Percentiles rank a stretch among this genome's conserved stretches.
Evolutionary conservation across 2,113 vertebrate genomes (phyloP).

Genomic region (Lagopus muta): DNA sequence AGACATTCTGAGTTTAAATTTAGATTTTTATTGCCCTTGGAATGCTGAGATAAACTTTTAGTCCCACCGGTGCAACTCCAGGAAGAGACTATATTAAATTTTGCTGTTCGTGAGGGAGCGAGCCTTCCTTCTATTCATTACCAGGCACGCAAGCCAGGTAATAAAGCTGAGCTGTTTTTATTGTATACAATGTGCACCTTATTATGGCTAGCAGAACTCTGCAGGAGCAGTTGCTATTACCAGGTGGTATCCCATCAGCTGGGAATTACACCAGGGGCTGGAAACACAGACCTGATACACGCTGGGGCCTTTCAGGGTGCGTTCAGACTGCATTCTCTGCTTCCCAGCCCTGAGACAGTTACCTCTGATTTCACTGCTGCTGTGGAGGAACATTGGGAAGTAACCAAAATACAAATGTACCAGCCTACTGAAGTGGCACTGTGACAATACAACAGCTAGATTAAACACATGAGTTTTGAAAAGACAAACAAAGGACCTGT

Average conservation of each 20-base stretch:
- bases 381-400: background rate
- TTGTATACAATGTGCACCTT: background rate
- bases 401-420: background rate
- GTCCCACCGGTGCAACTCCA: slow-evolving; percentile 43
- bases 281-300: background rate
- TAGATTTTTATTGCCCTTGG: slow-evolving; percentile 70
- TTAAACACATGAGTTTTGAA: background rate
- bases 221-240: background rate
- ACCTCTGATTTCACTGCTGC: background rate
- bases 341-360: background rate
- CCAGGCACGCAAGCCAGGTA: slow-evolving; percentile 33
- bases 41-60: slow-evolving; percentile 54
- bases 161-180: slow-evolving; percentile 45
- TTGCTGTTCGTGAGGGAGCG: slow-evolving; percentile 3
- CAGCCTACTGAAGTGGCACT: background rate
- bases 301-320: background rate
- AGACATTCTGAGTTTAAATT: slow-evolving; percentile 54
- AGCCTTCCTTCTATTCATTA: slow-evolving; percentile 51
- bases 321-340: background rate
- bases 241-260: background rate
- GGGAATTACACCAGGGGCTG: background rate
- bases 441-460: background rate
- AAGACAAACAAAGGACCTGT: background rate
- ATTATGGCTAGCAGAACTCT: background rate
- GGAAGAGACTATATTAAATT: slow-evolving; percentile 69